Evolutionary conservation across 2,888 invertebrate genomes (phyloP), one percentile per base, ranked within the genome.

Genomic region (Meloe dianella): DNA sequence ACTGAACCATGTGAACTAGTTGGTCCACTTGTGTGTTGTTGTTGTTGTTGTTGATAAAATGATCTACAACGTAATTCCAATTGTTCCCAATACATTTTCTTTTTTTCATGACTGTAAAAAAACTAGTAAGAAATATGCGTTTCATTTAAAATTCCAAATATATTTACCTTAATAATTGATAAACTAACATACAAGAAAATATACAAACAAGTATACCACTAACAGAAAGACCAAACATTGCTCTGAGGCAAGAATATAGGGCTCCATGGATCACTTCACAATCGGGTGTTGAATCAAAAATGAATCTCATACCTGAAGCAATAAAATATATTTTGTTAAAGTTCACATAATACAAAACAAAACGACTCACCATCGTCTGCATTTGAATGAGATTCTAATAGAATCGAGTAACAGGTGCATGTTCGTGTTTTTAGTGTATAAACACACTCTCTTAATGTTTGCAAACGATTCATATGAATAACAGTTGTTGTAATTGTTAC

Each of bases 21-120:
- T 17, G 81, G 77, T 5, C 80, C 78, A 12, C 73, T 83, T 17
- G 75, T 75, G 35, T n/a, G n/a, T n/a, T n/a, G n/a, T n/a, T n/a
- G n/a, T n/a, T n/a, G n/a, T 27, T 87, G 87, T 75, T 88, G 87
- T 54, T 88, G 87, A 77, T 94, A 94, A 66, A 95, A 83, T 0
- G 94, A 92, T 69, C 95, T 87, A 81, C 95, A 93, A 65, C 94
- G 86, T 62, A 95, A 83, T 81, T 95, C 95, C 82, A 96, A 80
- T 84, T 96, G 95, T 77, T 95, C 95, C 95, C 96, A 96, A 82
- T 96, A 96, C 92, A 94, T 95, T 85, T 95, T 96, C 86, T 96
- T 96, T 70, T 94, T 91, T 84, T 96, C 96, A 80, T 96, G 96
- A 74, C 95, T 94, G 79, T 30, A 58, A 35, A 27, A 22, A 1